Evolutionary conservation across 2,797 vertebrate species (phyloP).

Genomic region (Schizothorax lantsangensis): DNA sequence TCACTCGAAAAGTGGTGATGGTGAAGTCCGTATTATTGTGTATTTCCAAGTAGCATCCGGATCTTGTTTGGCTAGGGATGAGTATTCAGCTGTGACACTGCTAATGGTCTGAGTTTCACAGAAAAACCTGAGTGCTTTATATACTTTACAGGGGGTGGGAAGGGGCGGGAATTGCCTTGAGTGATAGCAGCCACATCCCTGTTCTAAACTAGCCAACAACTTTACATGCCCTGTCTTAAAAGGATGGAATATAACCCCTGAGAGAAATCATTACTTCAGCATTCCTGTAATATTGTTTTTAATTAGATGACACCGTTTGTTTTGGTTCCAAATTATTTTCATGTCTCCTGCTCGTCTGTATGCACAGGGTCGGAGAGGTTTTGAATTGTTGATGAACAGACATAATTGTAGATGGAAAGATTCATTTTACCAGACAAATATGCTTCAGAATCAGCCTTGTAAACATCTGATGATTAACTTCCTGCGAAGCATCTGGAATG

Average conservation of each 20-base stretch:
- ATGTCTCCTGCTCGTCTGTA: slow-evolving; percentile 40
- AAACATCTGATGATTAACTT: slow-evolving; percentile 44
- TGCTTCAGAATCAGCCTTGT: slow-evolving; percentile 30
- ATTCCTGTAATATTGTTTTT: slow-evolving; percentile 42
- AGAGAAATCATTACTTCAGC: slow-evolving; percentile 43
- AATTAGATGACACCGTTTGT: slow-evolving; percentile 51
- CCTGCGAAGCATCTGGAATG: slow-evolving; percentile 46
- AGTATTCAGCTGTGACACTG: slow-evolving; percentile 64
- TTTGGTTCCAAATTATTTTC: slow-evolving; percentile 44
- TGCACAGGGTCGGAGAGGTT: slow-evolving; percentile 17
- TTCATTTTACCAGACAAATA: slow-evolving; percentile 49
- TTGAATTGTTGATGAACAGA: background rate
- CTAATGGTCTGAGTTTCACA: slow-evolving; percentile 67
- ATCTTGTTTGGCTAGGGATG: slow-evolving; percentile 30
- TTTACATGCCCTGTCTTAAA: slow-evolving; percentile 57
- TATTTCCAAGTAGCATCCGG: slow-evolving; percentile 53
- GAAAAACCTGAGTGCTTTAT: slow-evolving; percentile 65
- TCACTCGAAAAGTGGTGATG: slow-evolving; percentile 46
- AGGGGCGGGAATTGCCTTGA: slow-evolving; percentile 78
- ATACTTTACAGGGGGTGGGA: slow-evolving; percentile 67
- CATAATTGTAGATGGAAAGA: slow-evolving; percentile 6
- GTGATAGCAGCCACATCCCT: slow-evolving; percentile 76
- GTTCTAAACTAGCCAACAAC: slow-evolving; percentile 62
- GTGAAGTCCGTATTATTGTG: slow-evolving; percentile 37
- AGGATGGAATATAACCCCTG: slow-evolving; percentile 49